Evolutionary conservation across 2,888 invertebrate genomes (phyloP), one percentile per base, ranked within the genome.

Genomic region (Aphodius granarius): DNA sequence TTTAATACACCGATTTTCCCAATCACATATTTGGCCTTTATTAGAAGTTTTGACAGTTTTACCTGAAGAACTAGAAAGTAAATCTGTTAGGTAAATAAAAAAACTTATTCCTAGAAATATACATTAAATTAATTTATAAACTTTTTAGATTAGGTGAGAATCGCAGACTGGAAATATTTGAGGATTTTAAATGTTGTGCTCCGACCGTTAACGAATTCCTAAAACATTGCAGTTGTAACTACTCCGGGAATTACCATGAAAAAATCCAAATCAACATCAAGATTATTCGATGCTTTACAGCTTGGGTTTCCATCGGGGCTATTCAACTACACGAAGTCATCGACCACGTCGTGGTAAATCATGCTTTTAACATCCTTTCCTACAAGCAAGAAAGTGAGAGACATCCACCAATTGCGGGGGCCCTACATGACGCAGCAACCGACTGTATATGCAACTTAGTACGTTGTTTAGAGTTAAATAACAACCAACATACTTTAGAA

Each of bases 51-150:
- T 99, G 80, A 97, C 95, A 70, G 95, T 98, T 21, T 89, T 99
- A 83, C 98, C 99, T 4, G 99, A 99, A 89, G 99, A 99, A 91
- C 93, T 97, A 76, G 94, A 94, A 85, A 94, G 94, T 0, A 88
- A 94, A 80, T 92, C 91, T 79, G 88, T 96, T 76, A 91, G 93
- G 85, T 85, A 81, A 80, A 75, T 75, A 66, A 23, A 5, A 72
- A 13, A 62, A 72, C 13, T 18, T 19, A 19, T 21, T 15, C 17
- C 13, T 65, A 13, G 22, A 5, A 19, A 23, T 16, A 66, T 18
- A 18, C 20, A 43, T 17, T 23, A 66, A 22, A 43, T 19, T 70
- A 63, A 1, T 16, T 43, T 43, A 6, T 43, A 43, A 43, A 43
- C 6, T 43, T n/a, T 43, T 43, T 43, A 75, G 87, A 83, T 89